Conservation (phyloP, 2,113 vertebrate genomes). For the Butorides virescens region DNA sequence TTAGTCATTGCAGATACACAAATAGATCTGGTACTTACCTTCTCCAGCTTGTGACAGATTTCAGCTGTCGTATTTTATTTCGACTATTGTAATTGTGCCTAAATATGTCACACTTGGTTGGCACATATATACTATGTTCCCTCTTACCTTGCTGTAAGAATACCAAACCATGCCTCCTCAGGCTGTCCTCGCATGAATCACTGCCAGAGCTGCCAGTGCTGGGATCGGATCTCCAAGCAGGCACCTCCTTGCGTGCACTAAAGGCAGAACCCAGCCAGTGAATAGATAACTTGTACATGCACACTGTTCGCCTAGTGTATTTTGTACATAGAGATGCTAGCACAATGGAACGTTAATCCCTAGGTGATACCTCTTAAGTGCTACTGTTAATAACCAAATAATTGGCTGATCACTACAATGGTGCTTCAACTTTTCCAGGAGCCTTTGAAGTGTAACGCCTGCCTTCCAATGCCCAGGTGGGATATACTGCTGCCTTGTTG, state of each 20-base stretch:
- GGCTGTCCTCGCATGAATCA: neutral
- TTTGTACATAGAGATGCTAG: neutral
- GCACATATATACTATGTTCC: rapidly evolving
- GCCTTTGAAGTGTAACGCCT: neutral
- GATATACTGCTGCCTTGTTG: neutral
- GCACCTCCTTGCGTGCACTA: neutral
- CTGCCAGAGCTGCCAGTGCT: neutral
- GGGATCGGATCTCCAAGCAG: neutral
- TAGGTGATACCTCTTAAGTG: neutral
- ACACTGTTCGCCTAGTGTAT: neutral
- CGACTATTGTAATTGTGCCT: neutral
- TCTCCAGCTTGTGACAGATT: neutral
- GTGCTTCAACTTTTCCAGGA: neutral
- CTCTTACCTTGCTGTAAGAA: neutral
- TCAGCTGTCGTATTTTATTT: neutral
- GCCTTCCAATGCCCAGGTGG: neutral
- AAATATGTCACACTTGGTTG: neutral
- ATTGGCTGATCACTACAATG: neutral
- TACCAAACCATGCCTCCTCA: neutral
- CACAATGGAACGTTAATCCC: neutral
- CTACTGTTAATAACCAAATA: neutral
- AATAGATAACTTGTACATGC: rapidly evolving
- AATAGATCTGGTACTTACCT: neutral
- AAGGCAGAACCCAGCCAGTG: neutral
- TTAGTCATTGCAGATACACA: neutral